Evolutionary conservation across 2,113 vertebrate species (phyloP).

Genomic region (Rostratula benghalensis): DNA sequence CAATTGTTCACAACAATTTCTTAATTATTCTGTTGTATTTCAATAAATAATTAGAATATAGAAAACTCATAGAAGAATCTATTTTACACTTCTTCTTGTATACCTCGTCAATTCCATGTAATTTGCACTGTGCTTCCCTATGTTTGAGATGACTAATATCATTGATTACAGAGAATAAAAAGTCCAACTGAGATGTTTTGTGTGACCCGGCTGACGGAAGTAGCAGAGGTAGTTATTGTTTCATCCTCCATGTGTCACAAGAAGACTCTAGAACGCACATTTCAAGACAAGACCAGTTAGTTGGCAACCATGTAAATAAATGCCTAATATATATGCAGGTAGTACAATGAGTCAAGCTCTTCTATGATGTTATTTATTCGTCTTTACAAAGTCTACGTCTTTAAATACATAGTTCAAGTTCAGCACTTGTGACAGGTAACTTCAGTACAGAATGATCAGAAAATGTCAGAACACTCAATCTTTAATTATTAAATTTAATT

Average conservation of each 20-base stretch:
- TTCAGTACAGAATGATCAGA: not conserved
- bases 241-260: not conserved
- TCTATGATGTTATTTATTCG: not conserved
- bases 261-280: not conserved
- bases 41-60: not conserved
- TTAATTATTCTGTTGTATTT: not conserved
- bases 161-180: not conserved
- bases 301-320: not conserved
- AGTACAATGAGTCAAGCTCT: not conserved
- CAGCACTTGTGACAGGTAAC: not conserved
- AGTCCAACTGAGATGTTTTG: not conserved
- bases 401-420: not conserved
- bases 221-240: not conserved
- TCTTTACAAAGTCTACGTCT: not conserved
- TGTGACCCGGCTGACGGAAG: not conserved
- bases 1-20: not conserved
- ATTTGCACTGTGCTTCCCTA: not conserved
- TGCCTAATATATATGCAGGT: not conserved
- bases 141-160: not conserved
- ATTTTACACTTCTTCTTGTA: not conserved
- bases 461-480: not conserved
- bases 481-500: not conserved
- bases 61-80: not conserved
- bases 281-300: not conserved
- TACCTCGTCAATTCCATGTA: not conserved